phyloP scores from a whole-genome alignment of 2,888 invertebrate genomes.

The Tridacna gigas region DNA sequence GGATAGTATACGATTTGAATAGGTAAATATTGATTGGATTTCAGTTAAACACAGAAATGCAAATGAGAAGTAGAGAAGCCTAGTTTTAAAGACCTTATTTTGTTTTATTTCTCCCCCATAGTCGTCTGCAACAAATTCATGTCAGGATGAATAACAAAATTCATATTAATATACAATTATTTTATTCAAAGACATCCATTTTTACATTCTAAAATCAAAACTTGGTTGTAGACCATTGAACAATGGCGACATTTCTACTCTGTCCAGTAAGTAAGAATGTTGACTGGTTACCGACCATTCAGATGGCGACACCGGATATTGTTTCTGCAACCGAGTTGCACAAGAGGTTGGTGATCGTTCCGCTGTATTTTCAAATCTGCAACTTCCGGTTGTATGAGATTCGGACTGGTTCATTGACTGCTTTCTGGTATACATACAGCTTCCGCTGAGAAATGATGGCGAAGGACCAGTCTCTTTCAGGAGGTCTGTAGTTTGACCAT shows the following conservation, averaged over 20 bases:
- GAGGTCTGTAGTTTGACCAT: background rate
- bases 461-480: background rate
- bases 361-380: background rate
- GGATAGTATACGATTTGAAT: too few species aligned
- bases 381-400: constrained; percentile 7
- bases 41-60: too few species aligned
- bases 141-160: too few species aligned
- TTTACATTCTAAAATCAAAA: constrained; percentile 16
- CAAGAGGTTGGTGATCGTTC: background rate
- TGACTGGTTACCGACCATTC: constrained; percentile 18
- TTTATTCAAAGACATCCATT: background rate
- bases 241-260: constrained; percentile 5
- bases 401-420: background rate
- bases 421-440: background rate
- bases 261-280: background rate
- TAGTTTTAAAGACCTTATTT: too few species aligned
- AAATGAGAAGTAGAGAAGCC: too few species aligned
- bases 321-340: background rate
- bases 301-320: constrained; percentile 8
- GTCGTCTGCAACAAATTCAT: too few species aligned
- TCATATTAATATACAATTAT: too few species aligned
- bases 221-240: background rate
- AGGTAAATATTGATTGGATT: too few species aligned
- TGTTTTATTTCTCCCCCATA: too few species aligned
- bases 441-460: background rate